phyloP scores from a whole-genome alignment of 2,888 invertebrate species.

The Cerceris ruficornis region DNA sequence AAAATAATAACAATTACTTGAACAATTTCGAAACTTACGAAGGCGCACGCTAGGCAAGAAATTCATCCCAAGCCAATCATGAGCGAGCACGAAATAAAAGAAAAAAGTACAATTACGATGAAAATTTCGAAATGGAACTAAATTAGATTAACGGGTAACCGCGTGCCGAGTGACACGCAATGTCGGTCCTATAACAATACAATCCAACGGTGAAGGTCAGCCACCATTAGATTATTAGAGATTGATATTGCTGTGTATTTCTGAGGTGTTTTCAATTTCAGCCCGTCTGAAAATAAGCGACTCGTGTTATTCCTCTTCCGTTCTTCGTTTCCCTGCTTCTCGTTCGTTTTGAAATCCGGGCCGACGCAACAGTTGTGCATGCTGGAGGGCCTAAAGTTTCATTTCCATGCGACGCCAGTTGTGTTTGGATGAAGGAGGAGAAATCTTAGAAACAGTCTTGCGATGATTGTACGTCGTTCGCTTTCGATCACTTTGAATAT shows the following conservation, averaged over 20 bases:
- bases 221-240: slow-evolving; percentile 3
- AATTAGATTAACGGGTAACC: not conserved
- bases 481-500: too few relatives aligned
- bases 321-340: not conserved
- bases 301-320: not conserved
- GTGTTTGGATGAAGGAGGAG: not conserved
- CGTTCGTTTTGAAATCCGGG: slow-evolving; percentile 19
- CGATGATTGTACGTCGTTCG: not conserved
- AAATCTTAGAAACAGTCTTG: not conserved
- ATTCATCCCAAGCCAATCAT: too few relatives aligned
- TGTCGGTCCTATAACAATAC: too few relatives aligned
- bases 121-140: not conserved
- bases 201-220: slow-evolving; percentile 1
- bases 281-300: slow-evolving; percentile 1
- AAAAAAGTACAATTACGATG: not conserved
- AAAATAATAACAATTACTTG: too few relatives aligned
- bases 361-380: slow-evolving; percentile 41
- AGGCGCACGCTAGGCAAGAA: too few relatives aligned
- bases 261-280: not conserved
- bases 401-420: not conserved
- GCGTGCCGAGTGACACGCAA: slow-evolving; percentile 4
- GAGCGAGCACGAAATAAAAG: too few relatives aligned
- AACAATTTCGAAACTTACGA: too few relatives aligned
- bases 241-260: not conserved
- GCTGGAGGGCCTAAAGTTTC: not conserved